phyloP scores from a whole-genome alignment of 2,797 vertebrate genomes.

The Gallirallus australis region DNA sequence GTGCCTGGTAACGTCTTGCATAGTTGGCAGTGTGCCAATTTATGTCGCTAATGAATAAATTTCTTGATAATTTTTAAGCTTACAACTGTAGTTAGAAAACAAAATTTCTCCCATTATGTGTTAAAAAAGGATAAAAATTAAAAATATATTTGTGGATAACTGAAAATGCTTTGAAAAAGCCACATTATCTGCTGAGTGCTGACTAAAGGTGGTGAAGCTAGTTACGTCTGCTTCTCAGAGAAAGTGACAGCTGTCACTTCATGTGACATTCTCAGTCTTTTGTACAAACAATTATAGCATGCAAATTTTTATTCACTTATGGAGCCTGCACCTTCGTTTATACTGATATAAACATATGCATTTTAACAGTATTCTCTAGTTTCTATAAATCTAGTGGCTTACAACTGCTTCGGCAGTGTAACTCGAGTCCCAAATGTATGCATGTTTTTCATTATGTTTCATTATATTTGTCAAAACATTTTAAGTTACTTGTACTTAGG shows the following conservation, averaged over 20 bases:
- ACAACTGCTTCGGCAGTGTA: background rate
- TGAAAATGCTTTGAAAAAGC: background rate
- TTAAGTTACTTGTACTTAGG: background rate
- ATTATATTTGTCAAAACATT: background rate
- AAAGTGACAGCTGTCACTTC: slow-evolving; percentile 32
- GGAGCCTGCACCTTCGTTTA: background rate
- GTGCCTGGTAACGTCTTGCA: background rate
- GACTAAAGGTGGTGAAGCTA: background rate
- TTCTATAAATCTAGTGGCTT: background rate
- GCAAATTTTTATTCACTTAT: background rate
- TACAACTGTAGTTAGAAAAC: background rate
- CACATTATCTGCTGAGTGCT: background rate
- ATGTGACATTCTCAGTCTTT: background rate
- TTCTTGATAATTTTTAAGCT: background rate
- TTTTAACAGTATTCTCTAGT: background rate
- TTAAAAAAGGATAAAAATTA: background rate
- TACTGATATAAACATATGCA: background rate
- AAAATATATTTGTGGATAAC: background rate
- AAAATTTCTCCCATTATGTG: background rate
- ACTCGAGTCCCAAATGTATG: background rate
- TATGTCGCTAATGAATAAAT: background rate
- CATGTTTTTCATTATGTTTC: background rate
- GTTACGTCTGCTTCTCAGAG: background rate
- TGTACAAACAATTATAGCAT: slow-evolving; percentile 24
- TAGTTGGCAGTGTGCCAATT: background rate